A percentile compares a stretch with the other conserved stretches of the same genome.
These are phyloP conservation scores for Amaurobius ferox DNA, from an alignment of 2,888 invertebrate genomes.

Conservation along the genomic window DNA sequence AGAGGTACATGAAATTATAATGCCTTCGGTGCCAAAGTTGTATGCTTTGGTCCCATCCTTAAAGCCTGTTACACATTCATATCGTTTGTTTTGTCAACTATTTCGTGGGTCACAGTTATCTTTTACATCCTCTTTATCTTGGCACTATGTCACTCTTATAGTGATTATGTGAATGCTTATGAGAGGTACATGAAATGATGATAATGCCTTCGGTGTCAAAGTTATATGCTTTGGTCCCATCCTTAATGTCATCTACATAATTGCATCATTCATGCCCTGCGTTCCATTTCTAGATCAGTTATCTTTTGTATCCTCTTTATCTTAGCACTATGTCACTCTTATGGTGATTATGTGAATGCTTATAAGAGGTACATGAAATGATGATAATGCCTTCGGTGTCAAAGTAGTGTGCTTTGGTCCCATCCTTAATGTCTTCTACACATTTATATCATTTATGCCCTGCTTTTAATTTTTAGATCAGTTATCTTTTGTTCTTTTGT, in stretches of 20 bases:
- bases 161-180: conserved; percentile 24
- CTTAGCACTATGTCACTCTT: conserved; percentile 5
- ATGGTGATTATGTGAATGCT: conserved; percentile 29
- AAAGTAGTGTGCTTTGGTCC: conserved; percentile 13
- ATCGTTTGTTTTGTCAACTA: too few relatives aligned
- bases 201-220: conserved; percentile 21
- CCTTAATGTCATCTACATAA: conserved; percentile 9
- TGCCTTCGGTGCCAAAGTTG: conserved; percentile 50
- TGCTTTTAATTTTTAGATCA: neutral
- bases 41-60: conserved; percentile 35
- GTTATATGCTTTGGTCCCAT: conserved; percentile 13
- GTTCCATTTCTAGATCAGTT: too few relatives aligned
- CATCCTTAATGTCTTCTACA: conserved; percentile 25
- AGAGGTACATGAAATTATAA: conserved; percentile 39
- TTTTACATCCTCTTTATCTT: neutral
- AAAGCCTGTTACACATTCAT: conserved; percentile 20
- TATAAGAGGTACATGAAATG: neutral
- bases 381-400: conserved; percentile 19
- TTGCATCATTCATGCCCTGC: too few relatives aligned
- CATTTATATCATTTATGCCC: too few relatives aligned
- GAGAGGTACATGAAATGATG: neutral
- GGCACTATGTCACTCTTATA: conserved; percentile 3
- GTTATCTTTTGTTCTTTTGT: neutral
- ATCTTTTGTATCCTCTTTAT: too few relatives aligned
- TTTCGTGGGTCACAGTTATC: too few relatives aligned